phyloP scores from a whole-genome alignment of 2,797 vertebrate genomes.

The Cossypha heuglini region DNA sequence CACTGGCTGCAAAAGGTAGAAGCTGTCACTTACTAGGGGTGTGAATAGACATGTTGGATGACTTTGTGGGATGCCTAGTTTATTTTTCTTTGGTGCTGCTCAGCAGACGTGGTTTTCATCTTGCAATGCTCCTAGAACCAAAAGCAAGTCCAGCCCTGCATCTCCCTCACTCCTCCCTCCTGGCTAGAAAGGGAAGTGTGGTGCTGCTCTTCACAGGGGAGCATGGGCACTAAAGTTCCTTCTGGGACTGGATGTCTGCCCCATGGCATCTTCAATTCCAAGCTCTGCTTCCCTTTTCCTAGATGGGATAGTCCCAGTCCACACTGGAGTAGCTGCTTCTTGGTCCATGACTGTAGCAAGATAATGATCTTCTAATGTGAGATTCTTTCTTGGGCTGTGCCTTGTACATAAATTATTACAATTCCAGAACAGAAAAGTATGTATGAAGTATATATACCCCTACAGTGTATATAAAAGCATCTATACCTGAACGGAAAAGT shows the following conservation, averaged over 20 bases:
- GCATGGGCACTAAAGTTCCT: not conserved
- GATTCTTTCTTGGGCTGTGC: not conserved
- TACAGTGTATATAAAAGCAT: not conserved
- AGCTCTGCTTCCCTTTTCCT: not conserved
- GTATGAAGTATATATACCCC: not conserved
- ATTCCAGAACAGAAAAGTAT: not conserved
- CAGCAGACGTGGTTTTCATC: not conserved
- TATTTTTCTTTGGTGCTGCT: not conserved
- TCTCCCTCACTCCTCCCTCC: not conserved
- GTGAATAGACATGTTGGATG: not conserved
- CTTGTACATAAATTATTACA: not conserved
- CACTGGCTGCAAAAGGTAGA: conserved; percentile 14
- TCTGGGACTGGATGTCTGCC: not conserved
- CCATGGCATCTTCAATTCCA: not conserved
- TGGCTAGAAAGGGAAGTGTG: not conserved
- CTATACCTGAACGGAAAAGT: not conserved
- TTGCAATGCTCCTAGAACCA: not conserved
- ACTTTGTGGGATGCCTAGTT: not conserved
- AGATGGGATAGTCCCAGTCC: not conserved
- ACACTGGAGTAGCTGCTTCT: not conserved
- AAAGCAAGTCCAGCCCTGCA: not conserved
- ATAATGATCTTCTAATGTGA: not conserved
- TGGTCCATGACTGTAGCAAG: not conserved
- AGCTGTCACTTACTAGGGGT: not conserved
- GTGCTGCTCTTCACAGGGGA: not conserved